phyloP scores from a whole-genome alignment of 2,888 invertebrate species.

The Arctia plantaginis region DNA sequence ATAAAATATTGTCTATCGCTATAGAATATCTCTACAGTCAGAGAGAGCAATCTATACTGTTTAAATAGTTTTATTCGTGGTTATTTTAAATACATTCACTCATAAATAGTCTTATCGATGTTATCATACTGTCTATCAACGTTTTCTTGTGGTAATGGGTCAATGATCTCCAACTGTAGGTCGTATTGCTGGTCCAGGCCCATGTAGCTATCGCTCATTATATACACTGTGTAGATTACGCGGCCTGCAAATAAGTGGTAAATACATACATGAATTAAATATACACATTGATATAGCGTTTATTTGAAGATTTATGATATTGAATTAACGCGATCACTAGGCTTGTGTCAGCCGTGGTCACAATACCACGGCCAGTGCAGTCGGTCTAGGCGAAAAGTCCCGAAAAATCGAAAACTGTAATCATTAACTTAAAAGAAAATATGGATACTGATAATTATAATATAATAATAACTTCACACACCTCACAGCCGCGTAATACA shows the following conservation, averaged over 20 bases:
- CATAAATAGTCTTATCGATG: slow-evolving; percentile 71
- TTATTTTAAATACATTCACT: slow-evolving; percentile 50
- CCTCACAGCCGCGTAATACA: too few species aligned
- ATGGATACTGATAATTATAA: too few species aligned
- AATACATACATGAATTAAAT: neutral
- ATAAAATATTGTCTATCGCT: neutral
- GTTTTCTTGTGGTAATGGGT: slow-evolving; percentile 72
- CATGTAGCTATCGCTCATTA: slow-evolving; percentile 97
- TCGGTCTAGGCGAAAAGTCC: too few species aligned
- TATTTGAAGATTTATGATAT: neutral
- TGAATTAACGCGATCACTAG: too few species aligned
- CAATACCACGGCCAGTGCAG: too few species aligned
- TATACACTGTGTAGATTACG: slow-evolving; percentile 92
- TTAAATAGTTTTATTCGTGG: neutral
- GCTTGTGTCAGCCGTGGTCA: neutral
- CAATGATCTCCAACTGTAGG: slow-evolving; percentile 84
- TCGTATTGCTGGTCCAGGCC: slow-evolving; percentile 97
- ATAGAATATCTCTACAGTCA: neutral
- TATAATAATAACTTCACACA: too few species aligned
- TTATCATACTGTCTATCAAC: slow-evolving; percentile 69
- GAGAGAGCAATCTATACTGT: neutral
- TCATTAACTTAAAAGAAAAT: too few species aligned
- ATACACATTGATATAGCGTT: neutral
- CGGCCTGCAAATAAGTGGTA: slow-evolving; percentile 85
- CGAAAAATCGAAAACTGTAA: too few species aligned